These are phyloP conservation scores for Rotaria macrura DNA, from an alignment of 2,888 invertebrate genomes.

Conservation along the genomic window DNA sequence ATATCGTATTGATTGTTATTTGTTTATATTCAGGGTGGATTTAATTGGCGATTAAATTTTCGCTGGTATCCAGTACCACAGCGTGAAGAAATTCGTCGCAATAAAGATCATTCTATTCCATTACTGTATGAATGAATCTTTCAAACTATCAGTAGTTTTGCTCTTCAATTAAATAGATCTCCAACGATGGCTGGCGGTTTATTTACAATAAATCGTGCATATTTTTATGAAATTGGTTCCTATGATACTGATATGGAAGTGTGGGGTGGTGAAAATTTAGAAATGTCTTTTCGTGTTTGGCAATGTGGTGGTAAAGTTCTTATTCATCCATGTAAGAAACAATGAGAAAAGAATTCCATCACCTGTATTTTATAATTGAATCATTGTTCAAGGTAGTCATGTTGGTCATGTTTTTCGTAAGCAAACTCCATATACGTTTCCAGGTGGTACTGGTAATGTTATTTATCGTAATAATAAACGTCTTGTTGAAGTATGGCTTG, in stretches of 20 bases:
- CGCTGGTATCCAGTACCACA: conserved; percentile 97
- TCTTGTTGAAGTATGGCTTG: conserved; percentile 99
- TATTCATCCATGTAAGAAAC: conserved; percentile 49
- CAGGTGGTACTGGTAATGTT: conserved; percentile 75
- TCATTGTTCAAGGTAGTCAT: background rate
- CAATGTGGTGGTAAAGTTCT: conserved; percentile 35
- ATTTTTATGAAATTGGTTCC: conserved; percentile 91
- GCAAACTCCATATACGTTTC: conserved; percentile 87
- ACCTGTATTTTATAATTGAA: background rate
- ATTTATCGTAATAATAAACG: conserved; percentile 95
- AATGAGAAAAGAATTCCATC: conserved; percentile 35
- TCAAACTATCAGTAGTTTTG: no score
- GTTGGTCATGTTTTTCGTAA: conserved; percentile 34
- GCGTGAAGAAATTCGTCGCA: conserved; percentile 82
- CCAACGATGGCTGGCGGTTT: conserved; percentile 97
- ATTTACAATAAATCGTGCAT: conserved; percentile 83
- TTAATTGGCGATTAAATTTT: conserved; percentile 98
- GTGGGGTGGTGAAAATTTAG: conserved; percentile 91
- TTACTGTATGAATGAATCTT: conserved; percentile 48
- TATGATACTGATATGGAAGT: conserved; percentile 98
- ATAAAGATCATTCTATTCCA: conserved; percentile 60
- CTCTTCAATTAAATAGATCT: conserved; percentile 53
- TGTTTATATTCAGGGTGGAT: conserved; percentile 61
- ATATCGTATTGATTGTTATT: background rate
- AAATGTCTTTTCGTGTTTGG: conserved; percentile 79